Evolutionary conservation across 2,113 vertebrate genomes (phyloP).

Genomic region (Bostrychus sinensis): DNA sequence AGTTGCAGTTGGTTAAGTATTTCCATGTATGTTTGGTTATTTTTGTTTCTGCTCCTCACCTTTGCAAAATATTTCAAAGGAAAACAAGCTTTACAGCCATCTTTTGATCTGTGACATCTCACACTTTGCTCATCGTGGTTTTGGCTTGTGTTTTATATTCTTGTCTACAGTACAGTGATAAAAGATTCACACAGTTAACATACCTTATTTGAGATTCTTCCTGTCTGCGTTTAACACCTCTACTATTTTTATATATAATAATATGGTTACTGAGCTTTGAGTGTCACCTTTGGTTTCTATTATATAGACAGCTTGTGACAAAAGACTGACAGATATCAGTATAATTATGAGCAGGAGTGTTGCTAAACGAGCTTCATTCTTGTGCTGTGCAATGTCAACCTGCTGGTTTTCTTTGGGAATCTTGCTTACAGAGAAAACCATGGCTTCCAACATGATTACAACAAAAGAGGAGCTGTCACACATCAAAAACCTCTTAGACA

Average conservation of each 20-base stretch:
- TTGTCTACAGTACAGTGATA: not conserved
- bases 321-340: not conserved
- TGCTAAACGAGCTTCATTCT: not conserved
- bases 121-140: too few relatives aligned
- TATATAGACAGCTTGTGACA: not conserved
- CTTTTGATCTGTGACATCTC: too few relatives aligned
- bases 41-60: not conserved
- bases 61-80: not conserved
- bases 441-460: not conserved
- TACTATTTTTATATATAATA: not conserved
- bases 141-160: too few relatives aligned
- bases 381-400: constrained; percentile 33
- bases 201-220: not conserved
- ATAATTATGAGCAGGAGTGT: constrained; percentile 8
- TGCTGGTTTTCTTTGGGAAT: constrained; percentile 42
- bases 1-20: not conserved
- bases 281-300: not conserved
- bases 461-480: not conserved
- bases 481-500: not conserved
- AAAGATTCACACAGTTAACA: not conserved
- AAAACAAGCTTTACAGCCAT: too few relatives aligned
- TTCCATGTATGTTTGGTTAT: not conserved
- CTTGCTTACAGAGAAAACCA: not conserved
- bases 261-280: not conserved
- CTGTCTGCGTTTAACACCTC: not conserved